phyloP scores from a whole-genome alignment of 2,113 vertebrate genomes.

The Suricata suricatta region DNA sequence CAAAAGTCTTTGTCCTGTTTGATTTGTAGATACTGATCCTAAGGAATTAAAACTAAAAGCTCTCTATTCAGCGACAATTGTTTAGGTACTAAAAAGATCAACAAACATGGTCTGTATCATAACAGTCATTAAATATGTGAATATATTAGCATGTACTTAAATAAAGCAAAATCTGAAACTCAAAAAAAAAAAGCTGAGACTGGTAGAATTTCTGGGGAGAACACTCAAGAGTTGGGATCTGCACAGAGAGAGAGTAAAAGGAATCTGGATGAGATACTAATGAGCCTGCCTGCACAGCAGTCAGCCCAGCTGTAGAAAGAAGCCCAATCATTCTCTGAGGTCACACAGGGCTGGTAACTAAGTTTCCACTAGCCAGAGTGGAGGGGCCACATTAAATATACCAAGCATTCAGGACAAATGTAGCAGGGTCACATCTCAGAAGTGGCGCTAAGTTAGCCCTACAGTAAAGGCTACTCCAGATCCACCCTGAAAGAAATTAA shows the following conservation, averaged over 20 bases:
- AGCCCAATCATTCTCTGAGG: background rate
- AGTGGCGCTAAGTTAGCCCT: background rate
- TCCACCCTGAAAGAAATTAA: background rate
- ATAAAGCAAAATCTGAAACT: slow-evolving; percentile 44
- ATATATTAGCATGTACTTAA: background rate
- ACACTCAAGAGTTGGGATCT: background rate
- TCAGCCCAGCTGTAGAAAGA: background rate
- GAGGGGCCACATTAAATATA: background rate
- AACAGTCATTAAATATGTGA: slow-evolving; percentile 37
- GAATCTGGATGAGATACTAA: background rate
- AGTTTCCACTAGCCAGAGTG: background rate
- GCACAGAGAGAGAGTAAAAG: background rate
- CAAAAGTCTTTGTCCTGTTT: background rate
- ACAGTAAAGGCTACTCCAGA: background rate
- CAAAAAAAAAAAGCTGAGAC: too few species aligned
- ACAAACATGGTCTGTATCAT: background rate
- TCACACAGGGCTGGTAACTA: background rate
- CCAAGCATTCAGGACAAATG: background rate
- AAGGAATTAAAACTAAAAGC: background rate
- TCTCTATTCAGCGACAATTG: background rate
- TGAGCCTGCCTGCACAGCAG: background rate
- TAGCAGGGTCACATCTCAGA: background rate
- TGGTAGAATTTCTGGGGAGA: background rate
- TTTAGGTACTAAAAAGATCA: background rate
- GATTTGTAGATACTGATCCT: background rate